These are phyloP conservation scores for Anastatus disparis DNA, from an alignment of 1,140 invertebrate genomes.

Conservation along the genomic window DNA sequence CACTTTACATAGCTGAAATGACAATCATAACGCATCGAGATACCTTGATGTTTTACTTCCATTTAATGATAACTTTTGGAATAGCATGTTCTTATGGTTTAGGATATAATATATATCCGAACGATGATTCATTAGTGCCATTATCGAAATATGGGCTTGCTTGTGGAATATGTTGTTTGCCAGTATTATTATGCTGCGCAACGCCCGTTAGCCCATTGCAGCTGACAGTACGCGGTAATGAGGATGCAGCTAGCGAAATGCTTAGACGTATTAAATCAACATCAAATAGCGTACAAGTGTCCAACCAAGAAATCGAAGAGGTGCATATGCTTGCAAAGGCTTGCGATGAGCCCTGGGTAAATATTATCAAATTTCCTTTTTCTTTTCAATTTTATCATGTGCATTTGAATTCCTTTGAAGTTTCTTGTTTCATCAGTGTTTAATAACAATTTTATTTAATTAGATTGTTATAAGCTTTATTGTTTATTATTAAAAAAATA, in stretches of 20 bases:
- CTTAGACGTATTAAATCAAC: too few species aligned
- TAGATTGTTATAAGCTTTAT: too few species aligned
- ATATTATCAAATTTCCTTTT: too few species aligned
- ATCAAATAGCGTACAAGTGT: too few species aligned
- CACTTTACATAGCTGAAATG: conserved; percentile 85
- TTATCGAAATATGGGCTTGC: conserved; percentile 66
- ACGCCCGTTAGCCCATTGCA: conserved; percentile 70
- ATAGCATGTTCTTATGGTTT: conserved; percentile 73
- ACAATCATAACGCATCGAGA: conserved; percentile 81
- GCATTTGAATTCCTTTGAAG: too few species aligned
- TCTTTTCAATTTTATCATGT: too few species aligned
- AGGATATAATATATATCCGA: conserved; percentile 66
- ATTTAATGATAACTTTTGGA: conserved; percentile 79
- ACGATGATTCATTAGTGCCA: conserved; percentile 65
- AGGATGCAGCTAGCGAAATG: conserved; percentile 68
- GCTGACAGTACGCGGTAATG: conserved; percentile 45
- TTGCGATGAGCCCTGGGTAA: too few species aligned
- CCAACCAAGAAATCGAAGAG: too few species aligned
- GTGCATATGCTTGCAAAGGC: too few species aligned
- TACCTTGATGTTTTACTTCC: conserved; percentile 78
- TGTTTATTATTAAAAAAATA: too few species aligned
- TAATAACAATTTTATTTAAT: too few species aligned
- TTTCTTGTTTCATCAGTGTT: too few species aligned
- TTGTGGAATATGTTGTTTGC: conserved; percentile 69
- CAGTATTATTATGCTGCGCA: conserved; percentile 57